Conservation (phyloP, 2,888 invertebrate species). For the Darwinula stevensoni region DNA sequence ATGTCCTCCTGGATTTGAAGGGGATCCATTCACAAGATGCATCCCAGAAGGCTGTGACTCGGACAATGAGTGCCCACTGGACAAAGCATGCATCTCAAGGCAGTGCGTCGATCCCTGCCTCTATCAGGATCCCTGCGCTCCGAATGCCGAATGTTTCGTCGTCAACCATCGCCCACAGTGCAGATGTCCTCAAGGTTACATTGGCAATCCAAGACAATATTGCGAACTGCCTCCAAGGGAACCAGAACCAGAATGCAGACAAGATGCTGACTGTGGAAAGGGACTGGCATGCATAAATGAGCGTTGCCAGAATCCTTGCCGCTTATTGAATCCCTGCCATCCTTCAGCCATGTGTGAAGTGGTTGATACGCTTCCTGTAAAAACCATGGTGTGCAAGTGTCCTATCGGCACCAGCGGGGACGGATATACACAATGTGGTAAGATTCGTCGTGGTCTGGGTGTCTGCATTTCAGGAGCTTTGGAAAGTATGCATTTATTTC, state of each 20-base stretch:
- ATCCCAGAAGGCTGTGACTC: slow-evolving; percentile 41
- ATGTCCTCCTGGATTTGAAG: slow-evolving; percentile 14
- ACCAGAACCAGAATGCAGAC: slow-evolving; percentile 29
- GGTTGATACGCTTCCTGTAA: slow-evolving; percentile 11
- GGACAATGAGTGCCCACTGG: slow-evolving; percentile 44
- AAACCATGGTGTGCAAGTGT: slow-evolving; percentile 12
- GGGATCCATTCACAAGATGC: slow-evolving; percentile 13
- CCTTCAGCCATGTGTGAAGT: slow-evolving; percentile 30
- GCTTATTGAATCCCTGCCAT: slow-evolving; percentile 41
- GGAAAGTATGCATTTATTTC: too few relatives aligned
- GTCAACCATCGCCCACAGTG: slow-evolving; percentile 44
- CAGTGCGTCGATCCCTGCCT: slow-evolving; percentile 50
- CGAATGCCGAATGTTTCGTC: slow-evolving; percentile 45
- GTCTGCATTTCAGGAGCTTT: too few relatives aligned
- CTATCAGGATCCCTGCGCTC: slow-evolving; percentile 42
- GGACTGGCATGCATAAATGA: slow-evolving; percentile 47
- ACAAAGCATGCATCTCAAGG: slow-evolving; percentile 38
- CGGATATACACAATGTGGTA: slow-evolving; percentile 10
- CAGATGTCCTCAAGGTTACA: slow-evolving; percentile 38
- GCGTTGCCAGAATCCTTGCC: slow-evolving; percentile 54
- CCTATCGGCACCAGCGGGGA: slow-evolving; percentile 11
- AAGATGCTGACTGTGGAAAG: slow-evolving; percentile 51
- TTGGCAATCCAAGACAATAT: slow-evolving; percentile 48
- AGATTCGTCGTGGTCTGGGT: too few relatives aligned
- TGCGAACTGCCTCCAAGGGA: slow-evolving; percentile 20